Percentiles rank a stretch among this genome's conserved stretches.
phyloP scores from a whole-genome alignment of 2,888 invertebrate genomes.

The Lasiommata megera region DNA sequence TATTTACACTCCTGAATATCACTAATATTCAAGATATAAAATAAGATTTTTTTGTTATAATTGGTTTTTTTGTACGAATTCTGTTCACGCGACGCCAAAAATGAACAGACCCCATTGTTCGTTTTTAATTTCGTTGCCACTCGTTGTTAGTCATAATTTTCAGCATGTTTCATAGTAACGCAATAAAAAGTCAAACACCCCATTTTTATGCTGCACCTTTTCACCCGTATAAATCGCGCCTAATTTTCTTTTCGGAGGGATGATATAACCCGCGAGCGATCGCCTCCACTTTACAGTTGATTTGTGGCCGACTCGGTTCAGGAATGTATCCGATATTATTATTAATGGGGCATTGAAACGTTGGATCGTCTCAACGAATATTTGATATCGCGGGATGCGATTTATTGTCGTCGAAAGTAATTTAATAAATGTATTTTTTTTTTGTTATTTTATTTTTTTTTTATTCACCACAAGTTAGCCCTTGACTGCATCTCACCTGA shows the following conservation, averaged over 20 bases:
- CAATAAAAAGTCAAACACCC: neutral
- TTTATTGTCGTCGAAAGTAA: slow-evolving; percentile 45
- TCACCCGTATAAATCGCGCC: slow-evolving; percentile 11
- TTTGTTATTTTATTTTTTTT: too few relatives aligned
- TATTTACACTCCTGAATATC: too few relatives aligned
- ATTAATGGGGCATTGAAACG: slow-evolving; percentile 61
- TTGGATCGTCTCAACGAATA: slow-evolving; percentile 69
- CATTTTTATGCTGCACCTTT: neutral
- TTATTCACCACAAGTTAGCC: too few relatives aligned
- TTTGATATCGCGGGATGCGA: slow-evolving; percentile 63
- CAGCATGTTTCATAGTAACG: too few relatives aligned
- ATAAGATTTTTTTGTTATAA: too few relatives aligned
- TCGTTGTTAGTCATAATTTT: too few relatives aligned
- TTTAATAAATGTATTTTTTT: neutral
- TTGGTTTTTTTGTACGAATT: too few relatives aligned
- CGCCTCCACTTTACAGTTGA: slow-evolving; percentile 34
- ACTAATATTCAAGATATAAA: too few relatives aligned
- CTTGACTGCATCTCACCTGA: too few relatives aligned
- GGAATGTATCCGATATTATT: slow-evolving; percentile 68
- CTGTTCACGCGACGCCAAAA: too few relatives aligned
- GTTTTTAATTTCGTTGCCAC: too few relatives aligned
- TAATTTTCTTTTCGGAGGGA: slow-evolving; percentile 26
- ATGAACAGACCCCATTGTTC: too few relatives aligned
- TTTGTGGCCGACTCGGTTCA: slow-evolving; percentile 35
- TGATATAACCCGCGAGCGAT: slow-evolving; percentile 21